Percentiles rank a stretch among this genome's conserved stretches.
These are phyloP conservation scores for Lipophrys pholis DNA, from an alignment of 2,113 vertebrate genomes.

Conservation along the genomic window DNA sequence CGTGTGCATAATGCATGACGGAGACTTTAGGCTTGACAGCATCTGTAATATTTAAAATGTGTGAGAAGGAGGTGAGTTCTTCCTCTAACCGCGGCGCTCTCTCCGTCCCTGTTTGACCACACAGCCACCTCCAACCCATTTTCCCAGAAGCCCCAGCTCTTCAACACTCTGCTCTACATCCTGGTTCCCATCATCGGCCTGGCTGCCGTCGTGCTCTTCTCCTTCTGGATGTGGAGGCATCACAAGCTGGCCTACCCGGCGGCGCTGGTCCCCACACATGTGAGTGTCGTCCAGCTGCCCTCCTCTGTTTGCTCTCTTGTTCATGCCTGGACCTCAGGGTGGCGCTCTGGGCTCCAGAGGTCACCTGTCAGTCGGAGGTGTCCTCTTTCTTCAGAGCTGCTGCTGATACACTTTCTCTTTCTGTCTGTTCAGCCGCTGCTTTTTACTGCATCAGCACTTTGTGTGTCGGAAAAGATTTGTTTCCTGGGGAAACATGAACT, in stretches of 20 bases:
- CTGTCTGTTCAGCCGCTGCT: slow-evolving; percentile 20
- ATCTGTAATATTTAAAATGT: no score
- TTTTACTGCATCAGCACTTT: no score
- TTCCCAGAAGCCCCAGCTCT: slow-evolving; percentile 90
- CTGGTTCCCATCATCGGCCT: slow-evolving; percentile 96
- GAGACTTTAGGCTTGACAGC: no score
- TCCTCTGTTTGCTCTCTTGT: no score
- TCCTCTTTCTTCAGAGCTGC: slow-evolving; percentile 45
- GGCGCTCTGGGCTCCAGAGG: slow-evolving; percentile 8
- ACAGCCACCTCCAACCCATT: slow-evolving; percentile 96
- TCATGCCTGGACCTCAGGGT: no score
- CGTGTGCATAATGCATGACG: no score
- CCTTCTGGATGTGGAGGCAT: slow-evolving; percentile 98
- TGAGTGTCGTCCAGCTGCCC: no score
- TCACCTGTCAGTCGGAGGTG: slow-evolving; percentile 51
- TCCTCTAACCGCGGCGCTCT: background rate
- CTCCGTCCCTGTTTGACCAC: background rate
- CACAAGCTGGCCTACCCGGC: slow-evolving; percentile 98
- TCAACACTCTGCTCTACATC: slow-evolving; percentile 95
- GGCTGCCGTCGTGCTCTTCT: slow-evolving; percentile 92
- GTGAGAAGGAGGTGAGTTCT: no score
- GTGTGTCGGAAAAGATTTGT: no score
- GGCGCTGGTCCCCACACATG: slow-evolving; percentile 97
- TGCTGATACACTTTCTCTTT: slow-evolving; percentile 56
- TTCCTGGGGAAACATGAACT: no score